phyloP scores from a whole-genome alignment of 1,140 invertebrate species.

The Procambarus virginalis region DNA sequence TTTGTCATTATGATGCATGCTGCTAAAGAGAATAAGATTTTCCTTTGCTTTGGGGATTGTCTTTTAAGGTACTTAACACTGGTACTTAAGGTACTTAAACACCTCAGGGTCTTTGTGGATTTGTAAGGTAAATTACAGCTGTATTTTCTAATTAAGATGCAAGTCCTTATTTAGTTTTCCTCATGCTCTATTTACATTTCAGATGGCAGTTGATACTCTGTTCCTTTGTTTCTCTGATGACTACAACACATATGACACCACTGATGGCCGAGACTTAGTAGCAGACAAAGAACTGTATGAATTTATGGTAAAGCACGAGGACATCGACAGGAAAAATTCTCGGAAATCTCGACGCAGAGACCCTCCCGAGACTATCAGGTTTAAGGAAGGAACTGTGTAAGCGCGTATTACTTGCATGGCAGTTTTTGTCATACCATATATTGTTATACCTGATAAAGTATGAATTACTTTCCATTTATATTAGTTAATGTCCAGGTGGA shows the following conservation, averaged over 20 bases:
- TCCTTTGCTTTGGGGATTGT: too few species aligned
- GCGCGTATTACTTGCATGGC: not conserved
- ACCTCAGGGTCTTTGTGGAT: too few species aligned
- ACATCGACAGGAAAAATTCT: slow-evolving; percentile 49
- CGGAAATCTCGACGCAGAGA: slow-evolving; percentile 22
- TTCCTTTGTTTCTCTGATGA: slow-evolving; percentile 94
- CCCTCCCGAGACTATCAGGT: slow-evolving; percentile 52
- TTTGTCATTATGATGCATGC: too few species aligned
- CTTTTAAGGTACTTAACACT: too few species aligned
- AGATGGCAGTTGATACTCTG: slow-evolving; percentile 95
- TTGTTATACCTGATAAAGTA: not conserved
- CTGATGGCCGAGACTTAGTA: slow-evolving; percentile 51
- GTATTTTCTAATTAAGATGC: too few species aligned
- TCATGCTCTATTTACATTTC: not conserved
- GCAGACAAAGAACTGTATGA: slow-evolving; percentile 59
- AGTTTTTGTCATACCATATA: not conserved
- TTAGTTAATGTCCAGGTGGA: not conserved
- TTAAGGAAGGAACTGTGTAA: slow-evolving; percentile 55
- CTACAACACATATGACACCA: slow-evolving; percentile 60
- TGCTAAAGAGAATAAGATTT: too few species aligned
- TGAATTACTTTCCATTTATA: not conserved
- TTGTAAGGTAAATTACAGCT: too few species aligned
- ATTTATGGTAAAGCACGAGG: slow-evolving; percentile 61
- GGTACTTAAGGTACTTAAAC: too few species aligned
- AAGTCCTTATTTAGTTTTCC: too few species aligned